phyloP scores from a whole-genome alignment of 2,797 vertebrate genomes.

The Sebastes itinus region DNA sequence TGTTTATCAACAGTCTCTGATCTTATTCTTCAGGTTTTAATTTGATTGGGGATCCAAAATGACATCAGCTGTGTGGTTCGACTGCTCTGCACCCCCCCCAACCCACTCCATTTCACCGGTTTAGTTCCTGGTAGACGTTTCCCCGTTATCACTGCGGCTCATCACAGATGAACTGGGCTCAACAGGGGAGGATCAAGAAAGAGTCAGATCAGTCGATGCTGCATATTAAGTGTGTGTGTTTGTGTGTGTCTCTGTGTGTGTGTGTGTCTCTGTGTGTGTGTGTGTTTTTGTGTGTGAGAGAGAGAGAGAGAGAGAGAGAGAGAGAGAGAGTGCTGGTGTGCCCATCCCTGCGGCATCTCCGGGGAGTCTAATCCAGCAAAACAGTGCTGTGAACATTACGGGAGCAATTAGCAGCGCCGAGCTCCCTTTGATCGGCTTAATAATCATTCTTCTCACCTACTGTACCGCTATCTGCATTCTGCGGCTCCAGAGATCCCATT shows the following conservation, averaged over 20 bases:
- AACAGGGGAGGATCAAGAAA: constrained; percentile 52
- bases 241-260: neutral
- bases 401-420: constrained; percentile 65
- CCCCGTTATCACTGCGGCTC: constrained; percentile 27
- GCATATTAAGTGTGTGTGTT: constrained; percentile 18
- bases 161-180: constrained; percentile 47
- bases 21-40: neutral
- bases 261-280: neutral
- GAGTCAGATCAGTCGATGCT: constrained; percentile 45
- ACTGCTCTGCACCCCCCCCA: neutral
- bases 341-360: constrained; percentile 35
- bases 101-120: neutral
- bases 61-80: neutral
- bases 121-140: constrained; percentile 2
- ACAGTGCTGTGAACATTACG: constrained; percentile 54
- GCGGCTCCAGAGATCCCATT: constrained; percentile 44
- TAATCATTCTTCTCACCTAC: constrained; percentile 73
- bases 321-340: neutral
- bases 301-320: neutral
- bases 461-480: constrained; percentile 57
- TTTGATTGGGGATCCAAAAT: neutral
- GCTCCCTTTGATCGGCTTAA: constrained; percentile 63
- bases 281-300: neutral
- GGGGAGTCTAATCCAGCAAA: constrained; percentile 46
- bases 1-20: neutral